Evolutionary conservation across 2,113 vertebrate genomes (phyloP).

Genomic region (Marmota monax): DNA sequence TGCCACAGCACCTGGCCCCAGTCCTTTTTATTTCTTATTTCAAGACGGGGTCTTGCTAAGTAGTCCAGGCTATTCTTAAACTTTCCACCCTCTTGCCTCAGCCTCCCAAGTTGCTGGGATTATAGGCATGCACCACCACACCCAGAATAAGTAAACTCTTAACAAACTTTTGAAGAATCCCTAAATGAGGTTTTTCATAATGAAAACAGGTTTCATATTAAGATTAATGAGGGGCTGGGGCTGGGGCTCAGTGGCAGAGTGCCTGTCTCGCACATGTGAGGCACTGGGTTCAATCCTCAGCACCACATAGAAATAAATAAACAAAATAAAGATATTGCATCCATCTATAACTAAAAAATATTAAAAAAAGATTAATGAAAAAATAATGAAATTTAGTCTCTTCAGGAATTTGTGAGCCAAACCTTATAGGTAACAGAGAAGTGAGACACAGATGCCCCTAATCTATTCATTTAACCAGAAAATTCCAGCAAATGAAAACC

Average conservation of each 20-base stretch:
- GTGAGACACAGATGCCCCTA: background rate
- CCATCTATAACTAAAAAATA: no score
- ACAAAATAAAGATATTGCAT: no score
- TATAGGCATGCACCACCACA: background rate
- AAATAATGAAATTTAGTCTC: background rate
- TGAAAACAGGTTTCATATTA: background rate
- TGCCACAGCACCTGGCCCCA: no score
- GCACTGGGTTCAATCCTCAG: no score
- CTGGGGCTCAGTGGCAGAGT: no score
- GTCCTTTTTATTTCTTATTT: background rate
- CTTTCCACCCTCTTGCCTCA: background rate
- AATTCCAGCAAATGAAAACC: background rate
- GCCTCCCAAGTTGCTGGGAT: background rate
- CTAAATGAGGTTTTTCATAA: background rate
- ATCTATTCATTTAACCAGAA: background rate
- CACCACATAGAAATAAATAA: no score
- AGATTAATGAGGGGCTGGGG: background rate
- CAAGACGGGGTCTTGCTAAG: background rate
- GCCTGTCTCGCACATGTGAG: no score
- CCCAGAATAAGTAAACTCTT: background rate
- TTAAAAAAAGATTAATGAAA: background rate
- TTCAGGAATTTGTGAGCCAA: background rate
- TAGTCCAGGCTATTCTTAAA: background rate
- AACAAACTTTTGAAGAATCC: background rate
- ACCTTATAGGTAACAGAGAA: background rate